These are phyloP conservation scores for Ctenicera cuprea DNA, from an alignment of 2,888 invertebrate genomes.

Conservation along the genomic window DNA sequence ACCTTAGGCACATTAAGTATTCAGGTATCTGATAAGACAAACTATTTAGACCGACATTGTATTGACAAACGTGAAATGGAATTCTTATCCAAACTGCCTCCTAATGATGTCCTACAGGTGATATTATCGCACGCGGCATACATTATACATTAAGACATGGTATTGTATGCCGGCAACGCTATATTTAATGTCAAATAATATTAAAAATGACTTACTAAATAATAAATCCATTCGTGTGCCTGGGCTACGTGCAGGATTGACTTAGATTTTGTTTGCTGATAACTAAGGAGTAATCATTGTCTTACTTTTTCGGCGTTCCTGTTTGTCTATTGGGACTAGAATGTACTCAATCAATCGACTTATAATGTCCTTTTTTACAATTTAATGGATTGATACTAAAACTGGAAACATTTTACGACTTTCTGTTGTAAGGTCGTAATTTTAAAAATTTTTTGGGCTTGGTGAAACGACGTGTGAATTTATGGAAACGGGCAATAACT, in stretches of 20 bases:
- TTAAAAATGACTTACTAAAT: constrained; percentile 71
- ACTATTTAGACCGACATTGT: constrained; percentile 55
- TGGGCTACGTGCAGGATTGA: constrained; percentile 56
- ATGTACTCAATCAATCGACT: neutral
- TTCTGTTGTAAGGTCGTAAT: constrained; percentile 5
- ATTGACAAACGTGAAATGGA: constrained; percentile 60
- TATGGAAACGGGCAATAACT: constrained; percentile 32
- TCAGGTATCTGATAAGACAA: constrained; percentile 60
- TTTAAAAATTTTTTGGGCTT: constrained; percentile 26
- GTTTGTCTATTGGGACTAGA: constrained; percentile 22
- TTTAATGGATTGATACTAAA: no score
- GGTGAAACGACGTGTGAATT: constrained; percentile 18
- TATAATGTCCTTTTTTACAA: neutral
- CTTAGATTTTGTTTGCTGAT: constrained; percentile 68
- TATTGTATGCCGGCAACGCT: constrained; percentile 62
- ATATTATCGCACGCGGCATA: constrained; percentile 60
- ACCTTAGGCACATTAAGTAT: constrained; percentile 59
- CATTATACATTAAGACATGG: constrained; percentile 66
- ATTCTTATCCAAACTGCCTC: constrained; percentile 60
- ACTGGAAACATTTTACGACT: no score
- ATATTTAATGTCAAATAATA: constrained; percentile 66
- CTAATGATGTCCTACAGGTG: constrained; percentile 57
- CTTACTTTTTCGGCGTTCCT: constrained; percentile 60
- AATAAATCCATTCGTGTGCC: constrained; percentile 67
- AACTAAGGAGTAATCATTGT: constrained; percentile 67